Percentiles rank a stretch among this genome's conserved stretches.
These are phyloP conservation scores for Eupithecia vulgata DNA, from an alignment of 2,888 invertebrate species.

Conservation along the genomic window DNA sequence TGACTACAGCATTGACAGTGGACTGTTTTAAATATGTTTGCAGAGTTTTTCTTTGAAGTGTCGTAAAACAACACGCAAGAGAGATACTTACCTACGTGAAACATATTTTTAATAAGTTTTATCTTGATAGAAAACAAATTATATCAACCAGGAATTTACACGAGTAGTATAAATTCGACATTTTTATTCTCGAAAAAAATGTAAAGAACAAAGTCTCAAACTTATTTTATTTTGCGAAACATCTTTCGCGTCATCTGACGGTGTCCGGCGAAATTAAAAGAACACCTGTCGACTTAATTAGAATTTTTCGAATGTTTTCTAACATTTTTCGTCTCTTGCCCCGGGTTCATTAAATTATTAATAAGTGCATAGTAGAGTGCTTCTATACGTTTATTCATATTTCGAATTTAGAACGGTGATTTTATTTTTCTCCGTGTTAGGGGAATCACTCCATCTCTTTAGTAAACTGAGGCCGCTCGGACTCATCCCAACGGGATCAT, in stretches of 20 bases:
- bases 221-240: conserved; percentile 60
- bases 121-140: not conserved
- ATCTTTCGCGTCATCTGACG: conserved; percentile 73
- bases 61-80: no score
- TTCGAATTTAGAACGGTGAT: not conserved
- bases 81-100: no score
- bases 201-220: conserved; percentile 53
- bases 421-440: not conserved
- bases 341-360: conserved; percentile 55
- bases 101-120: not conserved
- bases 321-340: conserved; percentile 41
- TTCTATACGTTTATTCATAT: not conserved
- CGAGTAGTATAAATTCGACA: not conserved
- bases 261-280: conserved; percentile 78
- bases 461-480: no score
- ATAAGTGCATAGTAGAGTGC: conserved; percentile 48
- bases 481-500: no score
- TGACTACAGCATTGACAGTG: no score
- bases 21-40: no score
- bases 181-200: conserved; percentile 6
- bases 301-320: conserved; percentile 78
- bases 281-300: conserved; percentile 80
- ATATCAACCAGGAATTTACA: not conserved
- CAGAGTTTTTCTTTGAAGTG: no score
- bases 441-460: not conserved